Conservation (phyloP, 2,797 vertebrate genomes). For the Odontamblyopus lacepedii region DNA sequence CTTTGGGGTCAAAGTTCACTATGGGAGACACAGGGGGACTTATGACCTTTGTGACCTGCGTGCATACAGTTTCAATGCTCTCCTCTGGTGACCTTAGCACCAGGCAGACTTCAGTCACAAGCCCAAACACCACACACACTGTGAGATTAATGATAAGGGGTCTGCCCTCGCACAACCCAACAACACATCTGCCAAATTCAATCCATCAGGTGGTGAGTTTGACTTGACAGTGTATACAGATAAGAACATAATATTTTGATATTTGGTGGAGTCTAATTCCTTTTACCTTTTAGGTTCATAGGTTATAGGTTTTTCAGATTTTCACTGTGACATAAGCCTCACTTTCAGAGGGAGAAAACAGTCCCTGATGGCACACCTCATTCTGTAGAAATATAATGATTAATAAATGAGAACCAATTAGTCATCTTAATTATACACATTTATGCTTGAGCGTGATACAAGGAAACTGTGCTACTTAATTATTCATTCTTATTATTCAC, state of each 20-base stretch:
- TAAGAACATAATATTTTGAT: not conserved
- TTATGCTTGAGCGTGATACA: constrained; percentile 30
- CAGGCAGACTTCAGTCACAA: constrained; percentile 41
- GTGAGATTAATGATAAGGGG: constrained; percentile 5
- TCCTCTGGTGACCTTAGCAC: constrained; percentile 48
- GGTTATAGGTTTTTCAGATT: not conserved
- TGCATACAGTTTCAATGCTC: constrained; percentile 66
- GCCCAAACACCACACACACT: constrained; percentile 37
- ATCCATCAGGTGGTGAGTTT: constrained; percentile 50
- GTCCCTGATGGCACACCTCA: too few species aligned
- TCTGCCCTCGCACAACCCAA: constrained; percentile 16
- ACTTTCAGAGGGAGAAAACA: too few species aligned
- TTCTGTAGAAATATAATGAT: constrained; percentile 1
- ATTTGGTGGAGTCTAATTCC: not conserved
- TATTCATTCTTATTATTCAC: not conserved
- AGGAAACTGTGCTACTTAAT: not conserved
- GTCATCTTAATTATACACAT: constrained; percentile 60
- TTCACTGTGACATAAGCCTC: not conserved
- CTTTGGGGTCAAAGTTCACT: constrained; percentile 59
- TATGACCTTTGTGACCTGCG: constrained; percentile 47
- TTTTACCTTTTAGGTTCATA: not conserved
- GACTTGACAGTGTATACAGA: constrained; percentile 46
- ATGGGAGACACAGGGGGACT: constrained; percentile 43
- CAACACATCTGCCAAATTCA: constrained; percentile 20
- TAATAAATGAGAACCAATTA: constrained; percentile 70